Evolutionary conservation across 2,888 invertebrate species (phyloP).

Genomic region (Cartodere bifasciata): DNA sequence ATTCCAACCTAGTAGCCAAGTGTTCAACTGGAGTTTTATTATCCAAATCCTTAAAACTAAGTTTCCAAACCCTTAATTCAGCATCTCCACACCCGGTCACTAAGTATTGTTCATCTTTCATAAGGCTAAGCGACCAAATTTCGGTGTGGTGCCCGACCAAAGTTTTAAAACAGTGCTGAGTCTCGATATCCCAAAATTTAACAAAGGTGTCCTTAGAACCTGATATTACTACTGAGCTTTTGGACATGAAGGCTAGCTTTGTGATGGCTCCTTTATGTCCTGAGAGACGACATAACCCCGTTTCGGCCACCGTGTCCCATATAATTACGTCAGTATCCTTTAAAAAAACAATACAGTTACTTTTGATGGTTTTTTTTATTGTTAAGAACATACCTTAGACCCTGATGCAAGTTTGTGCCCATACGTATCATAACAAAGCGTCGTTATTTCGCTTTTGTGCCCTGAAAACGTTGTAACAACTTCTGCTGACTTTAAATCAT

Average conservation of each 20-base stretch:
- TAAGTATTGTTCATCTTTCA: constrained; percentile 67
- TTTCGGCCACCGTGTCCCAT: constrained; percentile 89
- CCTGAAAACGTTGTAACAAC: constrained; percentile 64
- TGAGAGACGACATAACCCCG: constrained; percentile 75
- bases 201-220: constrained; percentile 89
- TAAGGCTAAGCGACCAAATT: constrained; percentile 73
- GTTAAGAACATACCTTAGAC: constrained; percentile 47
- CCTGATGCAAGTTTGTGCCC: constrained; percentile 85
- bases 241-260: constrained; percentile 59
- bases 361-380: neutral
- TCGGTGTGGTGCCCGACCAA: constrained; percentile 79
- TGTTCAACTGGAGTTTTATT: constrained; percentile 36
- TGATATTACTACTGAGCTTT: constrained; percentile 58
- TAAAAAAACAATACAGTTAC: constrained; percentile 20
- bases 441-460: constrained; percentile 74
- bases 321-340: constrained; percentile 88
- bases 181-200: constrained; percentile 95
- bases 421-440: constrained; percentile 67
- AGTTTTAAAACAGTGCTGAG: constrained; percentile 92
- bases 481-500: constrained; percentile 62
- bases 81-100: constrained; percentile 82
- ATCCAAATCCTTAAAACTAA: constrained; percentile 44
- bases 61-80: constrained; percentile 74
- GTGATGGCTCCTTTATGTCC: constrained; percentile 90
- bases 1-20: constrained; percentile 37